Evolutionary conservation across 2,888 invertebrate genomes (phyloP), one percentile per base, ranked within the genome.

Genomic region (Aphrophora alni): DNA sequence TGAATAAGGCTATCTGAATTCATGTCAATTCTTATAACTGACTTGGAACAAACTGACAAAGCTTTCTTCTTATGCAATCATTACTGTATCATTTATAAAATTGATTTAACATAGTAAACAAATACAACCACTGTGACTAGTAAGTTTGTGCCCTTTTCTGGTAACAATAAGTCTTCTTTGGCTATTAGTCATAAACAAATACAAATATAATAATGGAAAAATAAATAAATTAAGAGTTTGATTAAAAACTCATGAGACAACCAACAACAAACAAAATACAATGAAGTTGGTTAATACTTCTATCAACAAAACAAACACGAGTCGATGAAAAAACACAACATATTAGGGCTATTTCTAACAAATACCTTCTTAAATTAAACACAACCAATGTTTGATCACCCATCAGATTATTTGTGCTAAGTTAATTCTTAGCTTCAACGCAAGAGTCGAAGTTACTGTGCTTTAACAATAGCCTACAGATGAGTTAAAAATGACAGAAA

Each of bases 131-230:
- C 1, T 21, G 21, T 21, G 59, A 59, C 59, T 59, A 59, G 59
- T 21, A n/a, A 59, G 59, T 59, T 59, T 59, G 59, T 59, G 59
- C 59, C 59, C 59, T 21, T n/a, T 59, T 59, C 2, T 59, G 59
- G 59, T 59, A 59, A 59, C 59, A 59, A 59, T 59, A 59, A 59
- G 59, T 59, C 59, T 59, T 59, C 59, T 59, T 59, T 59, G 59
- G 59, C 21, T 21, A 12, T 12, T 21, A 59, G 21, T 59, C 17
- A 44, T 33, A 33, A 33, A 33, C 4, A 33, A 33, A 7, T 10
- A n/a, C n/a, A n/a, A 33, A 33, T 33, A 33, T 8, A 33, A 33
- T 8, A 33, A 33, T 33, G 33, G n/a, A 33, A 33, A 44, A n/a
- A 59, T 21, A 59, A 59, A 21, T 59, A 21, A 59, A 59, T 21